Conservation (phyloP, 2,888 invertebrate species). For the Erpobdella octoculata region DNA sequence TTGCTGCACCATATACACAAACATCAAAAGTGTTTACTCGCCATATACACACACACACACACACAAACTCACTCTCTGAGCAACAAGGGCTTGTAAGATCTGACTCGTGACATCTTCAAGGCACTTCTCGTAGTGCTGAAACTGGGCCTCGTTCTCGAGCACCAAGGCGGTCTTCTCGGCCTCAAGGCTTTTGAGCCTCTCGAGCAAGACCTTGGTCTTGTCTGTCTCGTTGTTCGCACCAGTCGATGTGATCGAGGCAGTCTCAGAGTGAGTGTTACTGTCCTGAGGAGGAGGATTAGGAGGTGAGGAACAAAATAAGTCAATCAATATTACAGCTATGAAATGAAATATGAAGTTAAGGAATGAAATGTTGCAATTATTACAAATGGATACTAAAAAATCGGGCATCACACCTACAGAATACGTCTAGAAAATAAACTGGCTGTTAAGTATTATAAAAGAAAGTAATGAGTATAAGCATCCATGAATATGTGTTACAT, state of each 20-base stretch:
- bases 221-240: slow-evolving; percentile 37
- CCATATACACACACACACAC: not conserved
- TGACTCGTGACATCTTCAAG: slow-evolving; percentile 61
- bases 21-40: too few species aligned
- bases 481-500: too few species aligned
- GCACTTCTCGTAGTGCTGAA: slow-evolving; percentile 66
- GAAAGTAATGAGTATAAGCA: too few species aligned
- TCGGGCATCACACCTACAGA: too few species aligned
- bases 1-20: not conserved
- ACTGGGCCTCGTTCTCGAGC: slow-evolving; percentile 62
- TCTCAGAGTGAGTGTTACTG: not conserved
- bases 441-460: too few species aligned
- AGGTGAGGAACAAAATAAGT: too few species aligned
- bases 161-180: slow-evolving; percentile 61
- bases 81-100: slow-evolving; percentile 74
- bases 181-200: slow-evolving; percentile 57
- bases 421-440: too few species aligned
- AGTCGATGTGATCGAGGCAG: not conserved
- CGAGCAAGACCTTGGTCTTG: slow-evolving; percentile 52
- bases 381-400: not conserved
- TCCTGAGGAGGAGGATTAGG: too few species aligned
- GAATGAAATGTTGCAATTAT: too few species aligned
- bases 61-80: slow-evolving; percentile 64
- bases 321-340: too few species aligned
- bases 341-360: too few species aligned